These are phyloP conservation scores for Oplegnathus fasciatus DNA, from an alignment of 2,113 vertebrate species.

Conservation along the genomic window DNA sequence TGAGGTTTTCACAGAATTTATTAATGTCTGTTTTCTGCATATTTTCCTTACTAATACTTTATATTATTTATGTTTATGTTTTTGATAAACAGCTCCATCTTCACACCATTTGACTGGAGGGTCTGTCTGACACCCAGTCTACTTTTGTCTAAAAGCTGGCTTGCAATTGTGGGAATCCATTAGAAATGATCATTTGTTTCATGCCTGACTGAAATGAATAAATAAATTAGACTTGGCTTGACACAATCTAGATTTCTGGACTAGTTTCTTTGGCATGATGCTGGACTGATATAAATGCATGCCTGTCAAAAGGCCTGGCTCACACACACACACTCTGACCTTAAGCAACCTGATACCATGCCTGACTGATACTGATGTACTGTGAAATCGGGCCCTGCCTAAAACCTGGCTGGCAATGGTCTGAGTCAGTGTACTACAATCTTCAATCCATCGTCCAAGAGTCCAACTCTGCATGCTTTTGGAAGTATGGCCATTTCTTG, in stretches of 20 bases:
- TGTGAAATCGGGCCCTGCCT: conserved; percentile 41
- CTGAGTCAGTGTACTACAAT: not conserved
- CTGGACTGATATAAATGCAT: conserved; percentile 12
- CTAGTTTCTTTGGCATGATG: conserved; percentile 11
- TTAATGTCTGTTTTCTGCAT: no score
- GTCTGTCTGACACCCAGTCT: not conserved
- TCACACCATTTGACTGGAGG: not conserved
- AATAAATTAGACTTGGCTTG: conserved; percentile 30
- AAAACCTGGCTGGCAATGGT: conserved; percentile 21
- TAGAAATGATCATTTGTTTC: conserved; percentile 6
- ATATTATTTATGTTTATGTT: not conserved
- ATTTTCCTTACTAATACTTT: not conserved
- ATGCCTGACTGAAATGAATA: conserved; percentile 21
- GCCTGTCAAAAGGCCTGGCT: conserved; percentile 20
- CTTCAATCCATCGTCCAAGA: not conserved
- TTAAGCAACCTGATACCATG: conserved; percentile 14
- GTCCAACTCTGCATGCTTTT: not conserved
- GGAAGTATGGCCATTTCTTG: conserved; percentile 3
- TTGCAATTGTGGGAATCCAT: conserved; percentile 18
- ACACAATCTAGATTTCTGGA: conserved; percentile 7
- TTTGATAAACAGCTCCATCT: not conserved
- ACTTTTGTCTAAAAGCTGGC: not conserved
- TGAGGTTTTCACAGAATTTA: not conserved
- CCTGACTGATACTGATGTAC: conserved; percentile 32
- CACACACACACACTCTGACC: conserved; percentile 2